phyloP scores from a whole-genome alignment of 1,140 invertebrate species.

The Pseudachorutes palmiensis region DNA sequence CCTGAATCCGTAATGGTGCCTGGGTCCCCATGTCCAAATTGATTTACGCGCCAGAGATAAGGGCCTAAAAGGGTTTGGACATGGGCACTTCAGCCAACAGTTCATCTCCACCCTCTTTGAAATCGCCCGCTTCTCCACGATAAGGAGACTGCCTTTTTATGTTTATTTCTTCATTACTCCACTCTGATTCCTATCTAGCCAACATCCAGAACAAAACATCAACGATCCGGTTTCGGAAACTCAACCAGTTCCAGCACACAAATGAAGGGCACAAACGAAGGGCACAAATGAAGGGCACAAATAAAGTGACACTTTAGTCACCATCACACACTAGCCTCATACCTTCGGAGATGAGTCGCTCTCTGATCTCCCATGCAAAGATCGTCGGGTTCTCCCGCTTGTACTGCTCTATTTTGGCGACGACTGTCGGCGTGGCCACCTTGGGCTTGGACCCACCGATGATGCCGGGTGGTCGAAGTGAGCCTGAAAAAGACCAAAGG shows the following conservation, averaged over 20 bases:
- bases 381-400: conserved; percentile 95
- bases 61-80: too few species aligned
- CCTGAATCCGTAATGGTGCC: too few species aligned
- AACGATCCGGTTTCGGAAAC: not conserved
- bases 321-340: conserved; percentile 39
- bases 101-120: too few species aligned
- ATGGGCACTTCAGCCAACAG: too few species aligned
- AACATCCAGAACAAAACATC: not conserved
- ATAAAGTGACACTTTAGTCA: too few species aligned
- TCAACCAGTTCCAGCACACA: not conserved
- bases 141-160: not conserved
- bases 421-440: conserved; percentile 91
- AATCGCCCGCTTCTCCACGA: too few species aligned
- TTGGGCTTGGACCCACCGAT: conserved; percentile 98
- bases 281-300: too few species aligned
- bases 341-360: conserved; percentile 90
- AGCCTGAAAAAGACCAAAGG: conserved; percentile 53
- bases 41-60: too few species aligned
- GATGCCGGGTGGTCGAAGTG: conserved; percentile 82
- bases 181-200: not conserved
- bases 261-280: not conserved
- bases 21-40: too few species aligned
- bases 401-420: conserved; percentile 92
- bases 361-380: conserved; percentile 93
- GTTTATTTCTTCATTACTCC: not conserved